Conservation (phyloP, 1,140 invertebrate species). For the Chironomus striatipennis region DNA sequence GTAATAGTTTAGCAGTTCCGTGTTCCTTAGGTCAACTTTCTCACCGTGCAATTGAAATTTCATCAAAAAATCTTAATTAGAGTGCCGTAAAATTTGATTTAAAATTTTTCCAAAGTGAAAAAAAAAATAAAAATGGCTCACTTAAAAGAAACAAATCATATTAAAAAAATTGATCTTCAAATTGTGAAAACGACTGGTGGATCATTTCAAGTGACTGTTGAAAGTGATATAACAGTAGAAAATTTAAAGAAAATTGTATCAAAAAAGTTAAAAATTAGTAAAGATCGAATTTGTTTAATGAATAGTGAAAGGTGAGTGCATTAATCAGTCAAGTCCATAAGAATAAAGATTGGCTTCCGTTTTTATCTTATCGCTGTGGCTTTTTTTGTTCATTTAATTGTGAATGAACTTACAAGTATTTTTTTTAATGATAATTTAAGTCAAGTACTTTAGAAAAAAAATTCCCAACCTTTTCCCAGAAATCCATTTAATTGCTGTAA, state of each 20-base stretch:
- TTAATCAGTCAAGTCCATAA: conserved; percentile 9
- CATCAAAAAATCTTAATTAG: neutral
- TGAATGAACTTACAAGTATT: no score
- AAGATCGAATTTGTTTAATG: conserved; percentile 83
- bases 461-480: neutral
- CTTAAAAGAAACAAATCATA: neutral
- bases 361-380: neutral
- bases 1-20: neutral
- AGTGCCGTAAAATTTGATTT: neutral
- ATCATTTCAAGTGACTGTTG: conserved; percentile 73
- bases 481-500: neutral
- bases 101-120: neutral
- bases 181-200: conserved; percentile 77
- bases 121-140: conserved; percentile 9
- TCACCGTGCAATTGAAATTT: neutral
- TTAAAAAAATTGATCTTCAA: conserved; percentile 42
- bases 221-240: conserved; percentile 70
- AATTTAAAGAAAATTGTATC: conserved; percentile 84
- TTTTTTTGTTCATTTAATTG: conserved; percentile 7
- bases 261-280: conserved; percentile 83
- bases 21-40: neutral
- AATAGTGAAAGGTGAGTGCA: conserved; percentile 83
- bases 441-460: neutral
- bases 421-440: no score
- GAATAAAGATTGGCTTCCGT: neutral